These are phyloP conservation scores for Molothrus aeneus DNA, from an alignment of 2,797 vertebrate genomes.

Conservation along the genomic window DNA sequence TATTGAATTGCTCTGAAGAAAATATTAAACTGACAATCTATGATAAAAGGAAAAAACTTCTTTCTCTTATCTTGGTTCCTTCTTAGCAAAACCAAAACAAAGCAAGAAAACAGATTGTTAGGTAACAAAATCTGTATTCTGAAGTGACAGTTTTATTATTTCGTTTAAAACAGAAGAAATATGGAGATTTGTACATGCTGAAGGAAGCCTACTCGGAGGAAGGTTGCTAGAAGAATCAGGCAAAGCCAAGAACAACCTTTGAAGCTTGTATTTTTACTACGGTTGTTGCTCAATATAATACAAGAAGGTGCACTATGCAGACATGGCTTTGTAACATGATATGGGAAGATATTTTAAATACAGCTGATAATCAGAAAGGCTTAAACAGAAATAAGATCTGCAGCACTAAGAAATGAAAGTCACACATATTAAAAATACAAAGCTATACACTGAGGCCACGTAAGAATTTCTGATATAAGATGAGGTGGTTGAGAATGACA, in stretches of 20 bases:
- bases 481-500: not conserved
- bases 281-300: not conserved
- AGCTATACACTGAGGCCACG: not conserved
- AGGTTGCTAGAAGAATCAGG: not conserved
- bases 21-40: not conserved
- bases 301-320: not conserved
- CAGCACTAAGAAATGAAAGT: not conserved
- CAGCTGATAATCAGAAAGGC: not conserved
- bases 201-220: not conserved
- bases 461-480: not conserved
- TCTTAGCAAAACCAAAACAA: not conserved
- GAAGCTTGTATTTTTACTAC: not conserved
- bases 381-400: not conserved
- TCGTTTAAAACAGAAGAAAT: not conserved
- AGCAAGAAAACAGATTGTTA: not conserved
- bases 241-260: not conserved
- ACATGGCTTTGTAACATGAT: not conserved
- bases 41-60: not conserved
- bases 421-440: not conserved
- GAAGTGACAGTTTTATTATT: not conserved
- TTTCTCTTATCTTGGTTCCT: not conserved
- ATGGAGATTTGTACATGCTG: not conserved
- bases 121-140: not conserved
- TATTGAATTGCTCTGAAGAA: not conserved
- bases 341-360: not conserved